Base-by-base conservation (phyloP, 1,140 invertebrate genomes). In the Chrysoperla carnea region DNA sequence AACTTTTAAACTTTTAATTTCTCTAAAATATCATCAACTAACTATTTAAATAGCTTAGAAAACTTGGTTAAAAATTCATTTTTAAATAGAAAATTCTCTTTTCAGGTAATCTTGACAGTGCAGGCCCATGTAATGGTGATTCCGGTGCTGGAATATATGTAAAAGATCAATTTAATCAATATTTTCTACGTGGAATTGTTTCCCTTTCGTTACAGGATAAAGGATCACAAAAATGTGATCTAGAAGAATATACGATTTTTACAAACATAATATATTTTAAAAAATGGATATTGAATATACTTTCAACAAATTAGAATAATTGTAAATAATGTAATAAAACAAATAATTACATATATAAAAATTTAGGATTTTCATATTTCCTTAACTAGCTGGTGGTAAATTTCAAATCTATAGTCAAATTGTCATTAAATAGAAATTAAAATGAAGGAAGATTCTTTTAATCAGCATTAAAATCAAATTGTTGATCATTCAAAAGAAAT, bases 131-230 rank as follows among this genome's bases (percentile, higher is more conserved):
- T 41, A 52, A 51, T 17, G 57, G 55, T 4, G 57, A 59, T 46
- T 56, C 48, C 41, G 55, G 56, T 9, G 53, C 51, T 11, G 57
- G 52, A 23, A 23, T 23, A 31, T 60, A 58, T 46, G 44, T 54
- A 13, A 47, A 58, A 40, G 12, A 44, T 29, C 36, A 17, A 35
- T 42, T 51, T 29, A 51, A 48, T 15, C 44, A 42, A 38, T 73
- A 62, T 56, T 56, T 60, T 8, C 48, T 73, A 7, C 52, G 69
- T 41, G 70, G 69, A 0, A 46, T 72, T 8, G 60, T 71, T 15
- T 69, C 68, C 0, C 57, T 62, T 23, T 65, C 66, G 0, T 37
- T 67, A 6, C 40, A 53, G 6, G 55, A 67, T 28, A 48, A 47
- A 1, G 50, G 51, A 8, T 52, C 48, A 6, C 48, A 45, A 27